Percentiles rank a stretch among this genome's conserved stretches.
Conservation (phyloP, 2,888 invertebrate species). For the Drosophila melanosoma region DNA sequence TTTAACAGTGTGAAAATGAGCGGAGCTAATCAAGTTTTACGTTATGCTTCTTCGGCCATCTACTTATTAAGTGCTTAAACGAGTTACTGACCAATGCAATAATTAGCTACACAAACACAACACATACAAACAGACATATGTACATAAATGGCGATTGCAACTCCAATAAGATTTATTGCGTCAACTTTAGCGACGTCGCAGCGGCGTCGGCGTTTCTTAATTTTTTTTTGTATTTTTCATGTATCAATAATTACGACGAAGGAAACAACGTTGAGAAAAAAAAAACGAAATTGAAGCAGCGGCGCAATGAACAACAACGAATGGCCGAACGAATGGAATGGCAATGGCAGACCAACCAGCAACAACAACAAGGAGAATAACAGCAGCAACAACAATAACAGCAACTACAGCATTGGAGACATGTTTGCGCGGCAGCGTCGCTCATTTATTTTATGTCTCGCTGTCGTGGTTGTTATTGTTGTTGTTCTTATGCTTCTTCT, state of each 20-base stretch:
- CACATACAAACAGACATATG: constrained; percentile 16
- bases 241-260: constrained; percentile 75
- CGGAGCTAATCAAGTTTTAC: neutral
- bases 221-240: constrained; percentile 43
- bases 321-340: constrained; percentile 44
- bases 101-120: constrained; percentile 36
- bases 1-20: constrained; percentile 11
- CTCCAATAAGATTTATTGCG: constrained; percentile 64
- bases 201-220: constrained; percentile 44
- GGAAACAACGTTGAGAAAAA: constrained; percentile 51
- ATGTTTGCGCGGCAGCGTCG: constrained; percentile 75
- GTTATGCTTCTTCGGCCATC: constrained; percentile 2
- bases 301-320: constrained; percentile 61
- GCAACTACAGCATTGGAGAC: constrained; percentile 64
- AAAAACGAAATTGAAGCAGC: constrained; percentile 60
- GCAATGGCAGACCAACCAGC: constrained; percentile 38
- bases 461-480: constrained; percentile 46
- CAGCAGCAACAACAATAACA: constrained; percentile 41
- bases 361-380: constrained; percentile 37
- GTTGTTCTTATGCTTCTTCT: constrained; percentile 34
- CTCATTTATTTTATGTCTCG: constrained; percentile 78
- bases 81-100: constrained; percentile 62
- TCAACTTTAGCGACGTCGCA: constrained; percentile 32
- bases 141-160: constrained; percentile 33
- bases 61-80: constrained; percentile 28